phyloP scores from a whole-genome alignment of 2,113 vertebrate genomes.

The Salvelinus fontinalis region DNA sequence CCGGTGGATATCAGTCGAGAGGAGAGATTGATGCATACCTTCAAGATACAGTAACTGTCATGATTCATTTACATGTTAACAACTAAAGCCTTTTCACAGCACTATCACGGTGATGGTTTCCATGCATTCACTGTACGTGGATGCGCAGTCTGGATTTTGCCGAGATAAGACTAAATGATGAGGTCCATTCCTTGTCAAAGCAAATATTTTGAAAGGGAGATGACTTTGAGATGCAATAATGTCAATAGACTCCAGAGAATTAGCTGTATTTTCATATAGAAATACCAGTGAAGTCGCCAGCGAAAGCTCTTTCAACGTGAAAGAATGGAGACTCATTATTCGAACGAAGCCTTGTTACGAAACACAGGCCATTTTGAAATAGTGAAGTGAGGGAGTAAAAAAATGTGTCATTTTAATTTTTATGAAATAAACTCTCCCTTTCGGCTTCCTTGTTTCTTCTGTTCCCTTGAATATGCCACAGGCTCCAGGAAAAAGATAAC shows the following conservation, averaged over 20 bases:
- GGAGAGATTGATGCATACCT: not conserved
- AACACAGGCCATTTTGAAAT: too few species aligned
- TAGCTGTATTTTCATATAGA: not conserved
- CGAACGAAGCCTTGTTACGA: too few species aligned
- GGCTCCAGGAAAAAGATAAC: too few species aligned
- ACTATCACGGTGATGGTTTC: not conserved
- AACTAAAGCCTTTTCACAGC: not conserved
- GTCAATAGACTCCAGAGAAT: not conserved
- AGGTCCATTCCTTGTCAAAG: not conserved
- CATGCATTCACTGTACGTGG: not conserved
- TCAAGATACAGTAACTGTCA: not conserved
- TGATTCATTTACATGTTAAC: not conserved
- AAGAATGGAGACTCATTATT: too few species aligned
- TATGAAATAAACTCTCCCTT: not conserved
- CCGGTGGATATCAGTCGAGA: not conserved
- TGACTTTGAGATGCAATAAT: not conserved
- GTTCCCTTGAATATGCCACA: too few species aligned
- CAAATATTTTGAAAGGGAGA: not conserved
- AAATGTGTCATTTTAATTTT: not conserved
- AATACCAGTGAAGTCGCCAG: not conserved
- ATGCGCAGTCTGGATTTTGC: too few species aligned
- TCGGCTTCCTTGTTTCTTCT: not conserved
- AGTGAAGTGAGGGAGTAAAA: too few species aligned
- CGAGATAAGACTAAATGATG: too few species aligned
- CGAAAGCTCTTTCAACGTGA: too few species aligned